phyloP scores from a whole-genome alignment of 2,888 invertebrate genomes.

The Lasius fuliginosus region DNA sequence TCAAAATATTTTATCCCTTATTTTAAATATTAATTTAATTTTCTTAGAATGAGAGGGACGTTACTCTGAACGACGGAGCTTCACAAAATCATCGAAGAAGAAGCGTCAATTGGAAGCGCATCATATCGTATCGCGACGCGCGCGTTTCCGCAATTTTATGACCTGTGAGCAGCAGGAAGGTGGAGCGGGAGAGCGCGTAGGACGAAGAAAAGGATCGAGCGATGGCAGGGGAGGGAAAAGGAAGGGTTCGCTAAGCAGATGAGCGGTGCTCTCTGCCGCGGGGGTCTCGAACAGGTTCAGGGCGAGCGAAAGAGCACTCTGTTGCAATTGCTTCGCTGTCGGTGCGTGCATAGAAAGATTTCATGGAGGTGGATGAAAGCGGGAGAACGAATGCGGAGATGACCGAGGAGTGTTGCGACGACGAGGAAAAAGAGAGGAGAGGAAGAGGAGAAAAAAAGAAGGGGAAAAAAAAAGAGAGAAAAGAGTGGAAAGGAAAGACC shows the following conservation, averaged over 20 bases:
- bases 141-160: conserved; percentile 7
- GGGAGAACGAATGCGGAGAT: conserved; percentile 20
- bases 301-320: conserved; percentile 61
- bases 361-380: conserved; percentile 45
- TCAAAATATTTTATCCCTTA: not conserved
- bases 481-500: conserved; percentile 27
- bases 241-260: conserved; percentile 53
- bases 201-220: conserved; percentile 23
- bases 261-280: conserved; percentile 56
- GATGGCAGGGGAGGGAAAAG: conserved; percentile 1
- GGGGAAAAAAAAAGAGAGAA: not conserved
- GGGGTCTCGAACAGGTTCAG: conserved; percentile 54
- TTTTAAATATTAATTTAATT: not conserved
- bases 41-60: not conserved
- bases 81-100: not conserved
- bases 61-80: not conserved
- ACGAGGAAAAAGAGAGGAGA: not conserved
- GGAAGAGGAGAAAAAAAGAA: not conserved
- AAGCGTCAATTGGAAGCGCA: conserved; percentile 11
- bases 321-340: conserved; percentile 67
- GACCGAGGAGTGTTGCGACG: conserved; percentile 1
- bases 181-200: conserved; percentile 22
- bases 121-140: conserved; percentile 3
- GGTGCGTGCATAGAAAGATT: conserved; percentile 58
- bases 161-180: conserved; percentile 16